Base-by-base conservation (phyloP, 2,113 vertebrate species). In the Meleagris gallopavo region DNA sequence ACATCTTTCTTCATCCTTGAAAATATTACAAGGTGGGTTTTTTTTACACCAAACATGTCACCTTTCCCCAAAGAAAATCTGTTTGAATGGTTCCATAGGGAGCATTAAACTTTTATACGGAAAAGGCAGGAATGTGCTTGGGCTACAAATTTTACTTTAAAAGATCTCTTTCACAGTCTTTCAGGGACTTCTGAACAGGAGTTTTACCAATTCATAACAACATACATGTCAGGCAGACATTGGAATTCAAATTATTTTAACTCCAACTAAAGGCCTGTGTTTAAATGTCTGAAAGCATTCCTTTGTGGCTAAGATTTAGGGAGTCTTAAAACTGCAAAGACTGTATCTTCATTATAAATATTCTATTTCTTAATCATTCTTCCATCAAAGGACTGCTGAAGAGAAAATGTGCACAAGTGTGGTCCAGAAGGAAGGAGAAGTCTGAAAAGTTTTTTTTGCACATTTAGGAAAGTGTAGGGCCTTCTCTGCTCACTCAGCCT, bases 161-260 rank as follows among this genome's bases (percentile, higher is more conserved):
- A 95, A 29, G 73, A 70, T 60, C 70, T 86, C 94, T 91, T 95
- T 96, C 83, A 93, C 9, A n/a, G 83, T 45, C 52, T 78, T 93
- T 73, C 52, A 86, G 76, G 45, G 52, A 36, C 57, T 90, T 71
- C 76, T 93, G 80, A 91, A 88, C 82, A 80, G 93, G 46, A 85
- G 88, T 87, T 91, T 88, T 91, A 95, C 86, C 66, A 81, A 93
- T 95, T 95, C 89, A n/a, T 74, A 94, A 94, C 88, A 96, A 96
- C 89, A 83, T 95, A 77, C 81, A 94, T 94, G 83, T 81, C 89
- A 94, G 61, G 61, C 91, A 95, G 95, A 83, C 93, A 90, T 65
- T 96, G 94, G 95, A 95, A 97, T 96, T 97, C 94, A 91, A 91
- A 83, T 96, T 86, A 95, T 95, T 97, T 96, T 94, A 95, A 95